Conservation (phyloP, 1,140 invertebrate species). For the Orussus abietinus region DNA sequence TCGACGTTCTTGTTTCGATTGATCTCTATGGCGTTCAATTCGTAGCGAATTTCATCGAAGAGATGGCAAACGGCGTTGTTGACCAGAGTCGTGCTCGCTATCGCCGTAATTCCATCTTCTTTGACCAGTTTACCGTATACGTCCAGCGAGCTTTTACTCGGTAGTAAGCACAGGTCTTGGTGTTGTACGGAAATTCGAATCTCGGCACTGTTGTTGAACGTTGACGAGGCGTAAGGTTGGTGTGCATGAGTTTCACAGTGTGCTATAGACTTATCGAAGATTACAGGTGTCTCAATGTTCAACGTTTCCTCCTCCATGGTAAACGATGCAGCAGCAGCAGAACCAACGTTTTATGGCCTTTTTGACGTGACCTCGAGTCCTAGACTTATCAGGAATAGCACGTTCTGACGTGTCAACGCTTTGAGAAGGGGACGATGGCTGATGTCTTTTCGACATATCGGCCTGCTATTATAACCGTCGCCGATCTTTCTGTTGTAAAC, state of each 20-base stretch:
- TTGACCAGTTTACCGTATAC: constrained; percentile 29
- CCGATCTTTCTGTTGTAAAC: constrained; percentile 2
- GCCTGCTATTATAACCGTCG: no score
- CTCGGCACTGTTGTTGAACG: constrained; percentile 38
- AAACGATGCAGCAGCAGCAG: not conserved
- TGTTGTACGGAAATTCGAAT: constrained; percentile 40
- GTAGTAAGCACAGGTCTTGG: constrained; percentile 39
- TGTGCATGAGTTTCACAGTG: constrained; percentile 38
- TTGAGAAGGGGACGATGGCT: constrained; percentile 12
- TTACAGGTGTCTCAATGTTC: constrained; percentile 19
- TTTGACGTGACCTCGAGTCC: constrained; percentile 12
- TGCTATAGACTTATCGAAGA: constrained; percentile 29
- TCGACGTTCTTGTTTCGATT: constrained; percentile 44
- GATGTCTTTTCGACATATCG: constrained; percentile 11
- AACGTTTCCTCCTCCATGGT: constrained; percentile 18
- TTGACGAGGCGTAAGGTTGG: constrained; percentile 33
- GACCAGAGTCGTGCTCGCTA: constrained; percentile 19
- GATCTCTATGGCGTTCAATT: constrained; percentile 46
- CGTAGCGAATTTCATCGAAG: constrained; percentile 50
- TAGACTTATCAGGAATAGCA: constrained; percentile 19
- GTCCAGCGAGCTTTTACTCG: constrained; percentile 32
- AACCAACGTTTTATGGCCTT: constrained; percentile 5
- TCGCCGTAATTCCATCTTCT: constrained; percentile 15
- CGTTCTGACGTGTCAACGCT: constrained; percentile 18
- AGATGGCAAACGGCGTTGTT: constrained; percentile 44